Base-by-base conservation (phyloP, 2,113 vertebrate genomes). In the Shinisaurus crocodilurus region DNA sequence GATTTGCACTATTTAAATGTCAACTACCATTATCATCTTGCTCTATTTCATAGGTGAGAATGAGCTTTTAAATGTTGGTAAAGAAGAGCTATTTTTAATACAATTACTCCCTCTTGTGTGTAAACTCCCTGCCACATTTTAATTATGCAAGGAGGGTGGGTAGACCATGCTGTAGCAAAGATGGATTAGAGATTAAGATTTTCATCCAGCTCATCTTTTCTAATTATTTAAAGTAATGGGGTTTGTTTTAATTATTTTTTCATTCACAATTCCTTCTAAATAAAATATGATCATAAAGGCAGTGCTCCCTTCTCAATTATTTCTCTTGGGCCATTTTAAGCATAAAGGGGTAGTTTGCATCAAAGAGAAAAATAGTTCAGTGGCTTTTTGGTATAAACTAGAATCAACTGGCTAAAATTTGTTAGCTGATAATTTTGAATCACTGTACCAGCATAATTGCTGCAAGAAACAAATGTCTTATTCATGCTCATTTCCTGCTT, bases 101-200 rank as follows among this genome's bases (percentile, higher is more conserved):
- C 76, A 96, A 93, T 96, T 90, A 94, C 93, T 96, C 94, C 95
- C 92, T 95, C 94, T 94, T 95, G 90, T 96, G 92, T 96, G 95
- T 96, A 95, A 96, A 86, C 96, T 96, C 95, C 94, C 94, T 96
- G 95, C 89, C 92, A 94, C 86, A 89, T 96, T 96, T 97, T 96
- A 97, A 97, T 97, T 96, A 94, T 87, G 90, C 80, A 86, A 94
- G 93, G 95, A 88, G 89, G 88, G 88, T 92, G 90, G 87, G 89
- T 82, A 91, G 95, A 94, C 92, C 95, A 91, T 90, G 18, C 72
- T 90, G 74, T 88, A 85, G 88, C 77, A 91, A 94, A 95, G 94
- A 94, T 89, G 92, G 89, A 96, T 94, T 83, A 89, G 89, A 93
- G 89, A 90, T 94, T 88, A 90, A 88, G 80, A 93, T 43, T 94